Evolutionary conservation across 2,797 vertebrate species (phyloP).

Genomic region (Ficedula albicollis): DNA sequence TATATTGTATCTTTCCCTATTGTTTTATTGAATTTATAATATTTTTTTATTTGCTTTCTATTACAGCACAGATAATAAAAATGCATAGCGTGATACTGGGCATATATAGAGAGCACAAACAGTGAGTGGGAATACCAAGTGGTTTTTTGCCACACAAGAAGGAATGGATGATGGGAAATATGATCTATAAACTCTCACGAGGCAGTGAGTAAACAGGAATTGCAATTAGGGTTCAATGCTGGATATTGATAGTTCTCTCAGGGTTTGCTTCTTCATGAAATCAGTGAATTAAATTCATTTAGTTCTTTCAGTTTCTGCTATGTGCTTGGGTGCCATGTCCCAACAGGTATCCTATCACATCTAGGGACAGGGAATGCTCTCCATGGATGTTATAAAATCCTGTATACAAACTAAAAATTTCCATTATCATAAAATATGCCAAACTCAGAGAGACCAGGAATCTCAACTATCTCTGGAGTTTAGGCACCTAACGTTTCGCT

Average conservation of each 20-base stretch:
- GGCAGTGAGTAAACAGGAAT: neutral
- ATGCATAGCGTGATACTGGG: neutral
- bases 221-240: neutral
- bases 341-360: neutral
- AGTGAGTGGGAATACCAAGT: neutral
- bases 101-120: neutral
- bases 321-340: neutral
- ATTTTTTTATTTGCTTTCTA: slow-evolving; percentile 15
- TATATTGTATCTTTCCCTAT: neutral
- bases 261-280: neutral
- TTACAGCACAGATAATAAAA: slow-evolving; percentile 1
- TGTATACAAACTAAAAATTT: neutral
- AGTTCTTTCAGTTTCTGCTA: neutral
- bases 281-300: neutral
- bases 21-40: slow-evolving; percentile 15
- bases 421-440: neutral
- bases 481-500: neutral
- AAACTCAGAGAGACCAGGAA: neutral
- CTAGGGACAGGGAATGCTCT: neutral
- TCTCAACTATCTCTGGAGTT: neutral
- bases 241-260: neutral
- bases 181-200: neutral
- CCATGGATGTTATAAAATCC: neutral
- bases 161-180: neutral
- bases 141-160: neutral